Conservation (phyloP, 2,797 vertebrate species). For the Petrocephalus sullivani region DNA sequence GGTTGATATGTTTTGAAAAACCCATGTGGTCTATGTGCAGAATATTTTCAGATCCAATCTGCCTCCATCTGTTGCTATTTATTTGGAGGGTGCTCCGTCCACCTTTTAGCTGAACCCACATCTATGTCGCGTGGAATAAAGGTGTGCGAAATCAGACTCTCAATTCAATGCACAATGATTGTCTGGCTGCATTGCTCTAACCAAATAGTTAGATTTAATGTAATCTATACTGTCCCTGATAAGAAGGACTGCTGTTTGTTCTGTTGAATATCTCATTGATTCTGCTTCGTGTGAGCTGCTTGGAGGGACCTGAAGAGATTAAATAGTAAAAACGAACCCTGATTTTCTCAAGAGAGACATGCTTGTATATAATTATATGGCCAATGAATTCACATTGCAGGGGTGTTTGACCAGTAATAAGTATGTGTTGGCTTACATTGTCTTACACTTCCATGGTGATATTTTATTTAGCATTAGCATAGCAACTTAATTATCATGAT, state of each 20-base stretch:
- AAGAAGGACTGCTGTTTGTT: background rate
- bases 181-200: background rate
- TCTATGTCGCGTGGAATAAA: background rate
- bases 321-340: background rate
- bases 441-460: background rate
- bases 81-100: background rate
- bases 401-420: background rate
- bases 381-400: background rate
- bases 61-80: background rate
- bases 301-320: background rate
- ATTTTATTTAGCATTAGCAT: background rate
- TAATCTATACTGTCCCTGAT: background rate
- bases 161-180: background rate
- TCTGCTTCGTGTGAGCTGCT: background rate
- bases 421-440: background rate
- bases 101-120: background rate
- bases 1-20: background rate
- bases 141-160: background rate
- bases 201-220: background rate
- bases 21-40: background rate
- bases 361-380: background rate
- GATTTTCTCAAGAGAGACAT: background rate
- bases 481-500: background rate
- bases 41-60: background rate
- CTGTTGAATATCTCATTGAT: background rate